phyloP scores from a whole-genome alignment of 2,113 vertebrate species.

The Polypterus senegalus region DNA sequence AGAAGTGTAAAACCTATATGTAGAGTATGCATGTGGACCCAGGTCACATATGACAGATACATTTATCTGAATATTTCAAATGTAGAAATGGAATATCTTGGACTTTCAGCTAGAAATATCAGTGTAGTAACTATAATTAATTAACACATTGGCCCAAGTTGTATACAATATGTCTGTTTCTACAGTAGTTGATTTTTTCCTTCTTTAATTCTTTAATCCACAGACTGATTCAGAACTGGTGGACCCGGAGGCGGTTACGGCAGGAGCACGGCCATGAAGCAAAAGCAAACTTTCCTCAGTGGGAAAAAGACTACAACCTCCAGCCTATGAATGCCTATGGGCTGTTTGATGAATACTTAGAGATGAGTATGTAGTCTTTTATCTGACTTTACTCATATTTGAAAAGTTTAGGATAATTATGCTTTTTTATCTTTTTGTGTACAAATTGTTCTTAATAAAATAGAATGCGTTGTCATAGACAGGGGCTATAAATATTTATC shows the following conservation, averaged over 20 bases:
- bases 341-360: slow-evolving; percentile 90
- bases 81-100: too few relatives aligned
- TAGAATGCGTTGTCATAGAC: too few relatives aligned
- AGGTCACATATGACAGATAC: too few relatives aligned
- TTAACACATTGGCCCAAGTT: too few relatives aligned
- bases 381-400: background rate
- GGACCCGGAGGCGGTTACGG: slow-evolving; percentile 69
- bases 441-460: background rate
- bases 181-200: too few relatives aligned
- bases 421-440: background rate
- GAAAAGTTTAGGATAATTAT: background rate
- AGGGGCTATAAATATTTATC: too few relatives aligned
- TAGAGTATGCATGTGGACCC: too few relatives aligned
- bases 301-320: slow-evolving; percentile 87
- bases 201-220: background rate
- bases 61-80: too few relatives aligned
- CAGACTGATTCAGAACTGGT: slow-evolving; percentile 85
- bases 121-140: too few relatives aligned
- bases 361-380: slow-evolving; percentile 73
- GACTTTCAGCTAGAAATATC: too few relatives aligned
- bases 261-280: slow-evolving; percentile 59
- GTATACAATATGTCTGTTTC: too few relatives aligned
- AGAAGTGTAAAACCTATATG: too few relatives aligned
- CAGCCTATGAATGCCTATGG: slow-evolving; percentile 87
- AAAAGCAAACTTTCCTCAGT: slow-evolving; percentile 67